Conservation (phyloP, 2,888 invertebrate genomes). For the Cantharis flavilabris region DNA sequence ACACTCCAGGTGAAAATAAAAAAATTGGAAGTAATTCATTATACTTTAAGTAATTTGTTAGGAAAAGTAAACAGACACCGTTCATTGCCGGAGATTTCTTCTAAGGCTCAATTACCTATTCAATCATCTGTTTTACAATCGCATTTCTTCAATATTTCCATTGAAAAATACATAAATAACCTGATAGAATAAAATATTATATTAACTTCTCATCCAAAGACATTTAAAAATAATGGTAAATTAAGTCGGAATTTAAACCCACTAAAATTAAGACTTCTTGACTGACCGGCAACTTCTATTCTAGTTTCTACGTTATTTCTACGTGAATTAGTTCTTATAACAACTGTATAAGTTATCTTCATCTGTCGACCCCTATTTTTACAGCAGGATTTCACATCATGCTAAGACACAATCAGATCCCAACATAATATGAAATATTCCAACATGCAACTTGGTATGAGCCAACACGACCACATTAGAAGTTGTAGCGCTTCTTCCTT, state of each 20-base stretch:
- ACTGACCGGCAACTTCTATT: too few species aligned
- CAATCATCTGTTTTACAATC: not conserved
- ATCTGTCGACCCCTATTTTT: not conserved
- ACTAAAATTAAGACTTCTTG: too few species aligned
- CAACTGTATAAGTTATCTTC: too few species aligned
- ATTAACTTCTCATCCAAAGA: too few species aligned
- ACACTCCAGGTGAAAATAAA: not conserved
- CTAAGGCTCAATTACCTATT: not conserved
- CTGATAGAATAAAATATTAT: too few species aligned
- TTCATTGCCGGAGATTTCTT: not conserved
- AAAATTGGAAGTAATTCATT: not conserved
- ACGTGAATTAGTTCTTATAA: too few species aligned
- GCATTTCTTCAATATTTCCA: not conserved
- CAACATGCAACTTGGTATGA: not conserved
- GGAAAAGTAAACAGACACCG: not conserved
- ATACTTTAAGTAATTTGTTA: not conserved
- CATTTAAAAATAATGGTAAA: too few species aligned
- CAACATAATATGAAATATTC: not conserved
- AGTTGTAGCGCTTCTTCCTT: too few species aligned
- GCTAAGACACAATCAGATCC: not conserved
- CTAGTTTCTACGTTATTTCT: too few species aligned
- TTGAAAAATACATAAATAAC: too few species aligned
- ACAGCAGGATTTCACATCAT: not conserved
- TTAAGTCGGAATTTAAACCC: too few species aligned
- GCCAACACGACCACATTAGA: not conserved